Percentiles rank a stretch among this genome's conserved stretches.
Conservation (phyloP, 2,797 vertebrate genomes). For the Eupleurogrammus muticus region DNA sequence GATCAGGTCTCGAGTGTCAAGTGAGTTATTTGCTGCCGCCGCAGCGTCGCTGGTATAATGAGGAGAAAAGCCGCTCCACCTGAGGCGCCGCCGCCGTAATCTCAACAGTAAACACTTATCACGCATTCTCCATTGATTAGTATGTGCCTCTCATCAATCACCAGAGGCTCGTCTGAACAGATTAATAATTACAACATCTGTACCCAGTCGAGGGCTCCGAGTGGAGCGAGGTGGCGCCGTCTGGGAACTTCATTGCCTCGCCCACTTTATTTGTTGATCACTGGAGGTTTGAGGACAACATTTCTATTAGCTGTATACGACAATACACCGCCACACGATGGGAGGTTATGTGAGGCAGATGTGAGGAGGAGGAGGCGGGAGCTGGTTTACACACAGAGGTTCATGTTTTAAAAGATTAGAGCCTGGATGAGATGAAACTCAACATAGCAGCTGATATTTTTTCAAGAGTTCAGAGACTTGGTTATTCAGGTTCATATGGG, state of each 20-base stretch:
- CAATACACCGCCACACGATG: neutral
- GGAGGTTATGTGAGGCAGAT: neutral
- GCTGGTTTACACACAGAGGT: too few relatives aligned
- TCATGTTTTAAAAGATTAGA: too few relatives aligned
- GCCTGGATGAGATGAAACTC: too few relatives aligned
- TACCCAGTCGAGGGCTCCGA: constrained; percentile 77
- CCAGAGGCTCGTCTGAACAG: constrained; percentile 77
- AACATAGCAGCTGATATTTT: too few relatives aligned
- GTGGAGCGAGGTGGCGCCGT: constrained; percentile 74
- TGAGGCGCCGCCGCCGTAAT: constrained; percentile 76
- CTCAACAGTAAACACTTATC: constrained; percentile 86
- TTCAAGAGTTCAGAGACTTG: too few relatives aligned
- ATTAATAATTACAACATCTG: constrained; percentile 86
- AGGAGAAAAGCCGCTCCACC: constrained; percentile 80
- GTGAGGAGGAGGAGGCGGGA: neutral
- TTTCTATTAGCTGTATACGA: constrained; percentile 45
- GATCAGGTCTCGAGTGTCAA: constrained; percentile 65
- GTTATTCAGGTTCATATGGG: too few relatives aligned
- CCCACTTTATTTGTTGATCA: constrained; percentile 58
- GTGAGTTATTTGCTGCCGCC: constrained; percentile 71
- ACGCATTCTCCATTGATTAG: constrained; percentile 85
- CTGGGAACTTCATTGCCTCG: constrained; percentile 45
- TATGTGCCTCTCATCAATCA: constrained; percentile 85
- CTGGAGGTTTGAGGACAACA: constrained; percentile 42
- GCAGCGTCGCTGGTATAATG: constrained; percentile 77